Base-by-base conservation (phyloP, 2,888 invertebrate species). In the Patella caerulea region DNA sequence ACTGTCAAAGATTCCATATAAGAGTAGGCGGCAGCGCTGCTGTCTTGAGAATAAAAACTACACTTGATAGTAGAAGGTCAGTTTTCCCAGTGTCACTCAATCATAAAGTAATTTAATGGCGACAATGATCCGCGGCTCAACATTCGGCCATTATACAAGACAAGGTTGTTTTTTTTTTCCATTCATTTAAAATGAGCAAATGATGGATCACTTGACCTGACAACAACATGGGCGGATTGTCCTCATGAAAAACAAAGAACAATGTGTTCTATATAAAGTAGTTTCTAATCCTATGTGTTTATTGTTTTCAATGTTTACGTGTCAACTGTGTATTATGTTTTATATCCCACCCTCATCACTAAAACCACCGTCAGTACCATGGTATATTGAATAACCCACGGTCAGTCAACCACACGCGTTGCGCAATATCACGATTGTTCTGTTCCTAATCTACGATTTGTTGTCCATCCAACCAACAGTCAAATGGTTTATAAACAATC, bases 191-290 rank as follows among this genome's bases (percentile, higher is more conserved):
- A 65, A 65, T 24, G 65, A 24, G 24, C 19, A 65, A 65, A 65
- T 65, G 65, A 65, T 65, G 9, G 65, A 4, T 24, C 65, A 65
- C 65, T 65, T 65, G 65, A 65, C 24, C 65, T 24, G 14, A 24
- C 19, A 65, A 65, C 65, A 65, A 65, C 12, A 65, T 65, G 65
- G 65, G 65, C 65, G 65, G 19, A 65, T 65, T 65, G 19, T 65
- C 19, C 24, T 19, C 9, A 24, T 19, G 12, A 19, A 24, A 19
- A 65, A 65, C 65, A 65, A 65, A 24, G 24, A 65, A 24, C 24
- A 65, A 24, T 65, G 65, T 65, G 11, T 19, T 24, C 11, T 24
- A 65, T 65, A 65, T 65, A 65, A 65, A 65, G 65, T 65, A 65
- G 65, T 65, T 65, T 65, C 14, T 65, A 65, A 65, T 65, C 65